These are phyloP conservation scores for Lepidotrigona ventralis DNA, from an alignment of 1,140 invertebrate genomes.

Conservation along the genomic window DNA sequence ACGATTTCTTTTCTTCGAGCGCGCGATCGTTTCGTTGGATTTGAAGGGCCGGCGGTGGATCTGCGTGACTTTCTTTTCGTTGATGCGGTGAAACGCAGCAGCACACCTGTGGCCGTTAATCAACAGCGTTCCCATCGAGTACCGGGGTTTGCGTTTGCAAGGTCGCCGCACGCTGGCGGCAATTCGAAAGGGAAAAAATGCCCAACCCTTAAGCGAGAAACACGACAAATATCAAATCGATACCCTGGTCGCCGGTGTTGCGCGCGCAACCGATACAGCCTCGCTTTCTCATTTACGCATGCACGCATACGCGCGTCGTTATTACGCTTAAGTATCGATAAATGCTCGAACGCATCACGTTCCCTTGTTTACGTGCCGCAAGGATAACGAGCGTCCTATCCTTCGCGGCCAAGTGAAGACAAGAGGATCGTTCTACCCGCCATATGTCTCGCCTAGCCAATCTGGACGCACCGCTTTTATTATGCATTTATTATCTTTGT, in stretches of 20 bases:
- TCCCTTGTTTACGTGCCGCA: conserved; percentile 37
- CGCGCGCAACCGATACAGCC: conserved; percentile 63
- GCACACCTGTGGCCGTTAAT: conserved; percentile 40
- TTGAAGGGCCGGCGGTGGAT: neutral
- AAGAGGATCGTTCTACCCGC: neutral
- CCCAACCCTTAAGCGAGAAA: conserved; percentile 52
- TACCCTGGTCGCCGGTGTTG: conserved; percentile 56
- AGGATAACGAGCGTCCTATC: conserved; percentile 42
- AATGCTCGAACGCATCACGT: conserved; percentile 44
- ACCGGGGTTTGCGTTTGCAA: neutral
- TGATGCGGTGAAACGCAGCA: neutral
- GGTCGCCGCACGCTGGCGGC: neutral
- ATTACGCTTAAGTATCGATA: conserved; percentile 61
- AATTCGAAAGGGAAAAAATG: conserved; percentile 44
- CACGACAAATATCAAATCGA: conserved; percentile 70
- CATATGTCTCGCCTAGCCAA: no score
- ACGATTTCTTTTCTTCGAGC: neutral
- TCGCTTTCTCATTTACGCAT: conserved; percentile 32
- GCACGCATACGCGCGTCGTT: conserved; percentile 9
- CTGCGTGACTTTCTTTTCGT: neutral
- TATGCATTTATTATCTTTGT: no score
- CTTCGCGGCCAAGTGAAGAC: neutral
- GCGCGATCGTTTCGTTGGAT: neutral
- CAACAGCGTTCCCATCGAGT: neutral
- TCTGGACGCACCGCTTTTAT: no score